Percentiles rank a stretch among this genome's conserved stretches.
phyloP scores from a whole-genome alignment of 2,113 vertebrate genomes.

The Lophura nycthemera region DNA sequence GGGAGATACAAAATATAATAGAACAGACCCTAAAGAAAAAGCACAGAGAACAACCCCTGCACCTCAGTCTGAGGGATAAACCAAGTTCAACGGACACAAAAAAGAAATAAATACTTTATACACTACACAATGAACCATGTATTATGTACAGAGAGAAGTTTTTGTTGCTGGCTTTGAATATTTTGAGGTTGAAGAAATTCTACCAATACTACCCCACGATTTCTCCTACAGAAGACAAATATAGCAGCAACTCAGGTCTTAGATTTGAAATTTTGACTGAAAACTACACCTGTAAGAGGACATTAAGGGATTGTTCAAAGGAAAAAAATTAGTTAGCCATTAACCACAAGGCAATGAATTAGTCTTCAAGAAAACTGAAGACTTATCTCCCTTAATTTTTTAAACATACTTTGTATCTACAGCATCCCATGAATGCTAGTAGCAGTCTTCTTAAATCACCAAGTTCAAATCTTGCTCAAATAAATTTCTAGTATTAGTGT shows the following conservation, averaged over 20 bases:
- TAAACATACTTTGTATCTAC: not conserved
- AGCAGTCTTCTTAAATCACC: not conserved
- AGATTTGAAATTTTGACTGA: not conserved
- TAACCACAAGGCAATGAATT: not conserved
- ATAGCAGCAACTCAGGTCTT: not conserved
- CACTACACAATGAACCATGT: not conserved
- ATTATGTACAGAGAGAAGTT: not conserved
- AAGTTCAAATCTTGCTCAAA: not conserved
- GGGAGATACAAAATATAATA: not conserved
- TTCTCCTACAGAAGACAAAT: not conserved
- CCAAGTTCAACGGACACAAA: not conserved
- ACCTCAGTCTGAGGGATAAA: not conserved
- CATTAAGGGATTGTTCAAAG: not conserved
- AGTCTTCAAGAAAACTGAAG: not conserved
- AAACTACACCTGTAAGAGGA: not conserved
- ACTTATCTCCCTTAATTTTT: not conserved
- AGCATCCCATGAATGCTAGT: not conserved
- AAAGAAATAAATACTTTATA: not conserved
- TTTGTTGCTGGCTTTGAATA: not conserved
- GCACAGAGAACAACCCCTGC: not conserved
- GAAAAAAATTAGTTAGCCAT: not conserved
- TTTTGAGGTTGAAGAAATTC: not conserved
- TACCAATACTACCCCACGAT: not conserved
- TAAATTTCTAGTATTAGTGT: not conserved
- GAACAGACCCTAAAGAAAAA: not conserved